Base-by-base conservation (phyloP, 2,797 vertebrate genomes). In the Pantherophis vulpinus region DNA sequence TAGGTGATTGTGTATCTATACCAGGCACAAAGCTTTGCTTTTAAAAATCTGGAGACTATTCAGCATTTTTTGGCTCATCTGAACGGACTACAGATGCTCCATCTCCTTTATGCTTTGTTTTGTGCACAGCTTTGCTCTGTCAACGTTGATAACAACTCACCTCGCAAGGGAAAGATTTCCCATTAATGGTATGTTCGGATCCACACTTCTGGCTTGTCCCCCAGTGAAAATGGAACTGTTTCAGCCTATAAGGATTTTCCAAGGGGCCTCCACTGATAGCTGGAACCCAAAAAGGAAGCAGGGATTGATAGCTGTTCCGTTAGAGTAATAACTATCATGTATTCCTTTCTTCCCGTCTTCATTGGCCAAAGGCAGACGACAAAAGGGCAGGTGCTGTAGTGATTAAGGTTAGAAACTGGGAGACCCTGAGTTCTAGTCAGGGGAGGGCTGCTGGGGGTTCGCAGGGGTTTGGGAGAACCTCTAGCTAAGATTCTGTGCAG, bases 181-280 rank as follows among this genome's bases (percentile, higher is more conserved):
- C 99, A 20, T 97, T 98, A 92, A 99, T 97, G 0, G 98, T 99
- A 95, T 99, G 99, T 96, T 99, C 99, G 0, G 99, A 99, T 87
- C 99, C 99, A 59, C 98, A 97, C 32, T 97, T 98, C 54, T 97
- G 98, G 90, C 98, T 99, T 94, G 97, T 98, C 2, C 99, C 99
- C 99, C 99, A 99, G 97, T 99, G 99, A 95, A 99, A 99, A 95
- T 99, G 99, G 95, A 99, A 99, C 97, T 99, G 99, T 97, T 98
- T 99, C 93, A 99, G 98, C 88, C 98, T 98, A 95, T 99, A 99
- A 6, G 98, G 98, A 93, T 98, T 98, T 70, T 98, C 98, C 93
- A 99, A 97, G 55, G 99, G 99, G 7, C 99, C 99, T 86, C 98
- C 98, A 23, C 94, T 97, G 95, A 99, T 98, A 95, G 98, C 99